A percentile compares a stretch with the other conserved stretches of the same genome.
phyloP scores from a whole-genome alignment of 2,888 invertebrate genomes.

The Epinotia nisella region DNA sequence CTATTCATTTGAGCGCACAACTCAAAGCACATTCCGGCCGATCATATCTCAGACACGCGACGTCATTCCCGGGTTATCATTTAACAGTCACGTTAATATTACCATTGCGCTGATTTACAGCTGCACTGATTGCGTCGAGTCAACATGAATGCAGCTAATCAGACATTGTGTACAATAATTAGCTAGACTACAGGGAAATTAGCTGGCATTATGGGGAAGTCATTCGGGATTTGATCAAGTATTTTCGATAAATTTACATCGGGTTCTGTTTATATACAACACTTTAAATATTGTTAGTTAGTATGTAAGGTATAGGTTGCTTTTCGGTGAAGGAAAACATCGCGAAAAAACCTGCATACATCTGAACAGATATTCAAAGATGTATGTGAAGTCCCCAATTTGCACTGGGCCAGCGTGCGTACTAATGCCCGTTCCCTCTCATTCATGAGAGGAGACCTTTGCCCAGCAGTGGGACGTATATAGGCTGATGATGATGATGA shows the following conservation, averaged over 20 bases:
- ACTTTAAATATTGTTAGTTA: no score
- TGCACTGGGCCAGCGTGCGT: no score
- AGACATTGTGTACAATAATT: conserved; percentile 45
- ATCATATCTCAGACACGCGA: conserved; percentile 7
- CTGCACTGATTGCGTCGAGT: conserved; percentile 36
- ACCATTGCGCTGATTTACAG: conserved; percentile 38
- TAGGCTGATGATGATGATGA: no score
- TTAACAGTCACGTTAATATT: conserved; percentile 26
- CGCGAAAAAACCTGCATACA: no score
- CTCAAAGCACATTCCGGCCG: background rate
- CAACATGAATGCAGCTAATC: conserved; percentile 42
- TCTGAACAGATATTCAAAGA: no score
- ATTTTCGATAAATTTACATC: background rate
- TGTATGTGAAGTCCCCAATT: no score
- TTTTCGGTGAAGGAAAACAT: no score
- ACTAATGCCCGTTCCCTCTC: no score
- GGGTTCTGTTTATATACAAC: no score
- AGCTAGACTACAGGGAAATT: conserved; percentile 39
- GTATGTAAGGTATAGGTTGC: no score
- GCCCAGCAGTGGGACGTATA: no score
- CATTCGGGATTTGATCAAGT: conserved; percentile 38
- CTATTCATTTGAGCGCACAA: conserved; percentile 19
- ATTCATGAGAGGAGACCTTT: no score
- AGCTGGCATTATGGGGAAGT: conserved; percentile 37
- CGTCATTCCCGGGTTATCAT: conserved; percentile 25